These are phyloP conservation scores for Indri indri DNA, from an alignment of 2,113 vertebrate genomes.

Conservation along the genomic window DNA sequence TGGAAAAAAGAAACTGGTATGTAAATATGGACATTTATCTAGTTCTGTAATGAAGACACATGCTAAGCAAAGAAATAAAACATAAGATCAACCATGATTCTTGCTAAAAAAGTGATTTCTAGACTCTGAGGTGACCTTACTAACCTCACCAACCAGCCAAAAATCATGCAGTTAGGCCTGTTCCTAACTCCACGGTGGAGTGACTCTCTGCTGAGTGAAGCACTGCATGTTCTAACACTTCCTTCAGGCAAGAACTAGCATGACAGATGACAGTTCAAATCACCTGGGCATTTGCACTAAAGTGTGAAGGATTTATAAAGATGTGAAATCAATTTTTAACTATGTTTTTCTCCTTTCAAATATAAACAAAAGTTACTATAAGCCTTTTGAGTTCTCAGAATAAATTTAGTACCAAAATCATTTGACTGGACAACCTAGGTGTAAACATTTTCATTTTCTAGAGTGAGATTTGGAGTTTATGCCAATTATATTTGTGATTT, in stretches of 20 bases:
- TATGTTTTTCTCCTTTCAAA: neutral
- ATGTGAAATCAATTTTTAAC: neutral
- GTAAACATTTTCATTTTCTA: neutral
- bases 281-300: neutral
- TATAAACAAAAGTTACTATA: neutral
- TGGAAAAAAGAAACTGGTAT: neutral
- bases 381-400: neutral
- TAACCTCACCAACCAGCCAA: neutral
- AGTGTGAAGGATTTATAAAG: neutral
- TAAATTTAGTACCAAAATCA: neutral
- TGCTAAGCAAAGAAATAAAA: neutral
- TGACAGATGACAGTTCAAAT: neutral
- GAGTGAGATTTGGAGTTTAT: neutral
- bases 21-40: neutral
- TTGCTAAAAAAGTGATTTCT: neutral
- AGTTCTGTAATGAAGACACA: neutral
- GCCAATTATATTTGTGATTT: neutral
- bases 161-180: neutral
- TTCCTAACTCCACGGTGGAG: neutral
- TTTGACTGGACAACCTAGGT: neutral
- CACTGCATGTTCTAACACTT: neutral
- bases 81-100: neutral
- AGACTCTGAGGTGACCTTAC: neutral
- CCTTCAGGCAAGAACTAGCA: neutral
- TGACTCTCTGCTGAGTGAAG: neutral